Base-by-base conservation (phyloP, 2,888 invertebrate species). In the Mayetiola destructor region DNA sequence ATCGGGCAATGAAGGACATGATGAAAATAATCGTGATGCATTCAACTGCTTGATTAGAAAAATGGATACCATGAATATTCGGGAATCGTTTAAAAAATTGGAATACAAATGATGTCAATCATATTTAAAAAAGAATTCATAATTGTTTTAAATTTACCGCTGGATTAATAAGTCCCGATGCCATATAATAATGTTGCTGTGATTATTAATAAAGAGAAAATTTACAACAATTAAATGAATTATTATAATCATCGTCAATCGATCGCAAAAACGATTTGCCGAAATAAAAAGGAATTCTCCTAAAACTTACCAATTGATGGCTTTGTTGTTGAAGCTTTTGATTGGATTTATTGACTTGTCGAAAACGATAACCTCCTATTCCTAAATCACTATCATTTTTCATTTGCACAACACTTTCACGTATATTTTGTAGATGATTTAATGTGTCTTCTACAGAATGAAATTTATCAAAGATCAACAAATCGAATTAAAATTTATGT, bases 321-420 rank as follows among this genome's bases (percentile, higher is more conserved):
- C 23, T 9, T 4, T 42, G 48, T n/a, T 48, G 48, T 21, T 27
- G 48, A 27, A 16, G 32, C 8, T 52, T 67, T 66, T 29, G 71
- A 69, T 60, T n/a, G n/a, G n/a, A n/a, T n/a, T n/a, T n/a, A n/a
- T n/a, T n/a, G n/a, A n/a, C n/a, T n/a, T n/a, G n/a, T n/a, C n/a
- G n/a, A n/a, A n/a, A n/a, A n/a, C n/a, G n/a, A n/a, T n/a, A n/a
- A n/a, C n/a, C n/a, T n/a, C n/a, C n/a, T n/a, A n/a, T n/a, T n/a
- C n/a, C n/a, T n/a, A n/a, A n/a, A n/a, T n/a, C n/a, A n/a, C n/a
- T n/a, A n/a, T n/a, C n/a, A n/a, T 73, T 72, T 61, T 73, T 73
- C 73, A 73, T 73, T 61, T 73, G 71, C 21, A 72, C 72, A 32
- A 73, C 73, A 58, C 69, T 71, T 61, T 73, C 73, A 23, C 73